These are phyloP conservation scores for Eleginops maclovinus DNA, from an alignment of 2,113 vertebrate genomes.

Conservation along the genomic window DNA sequence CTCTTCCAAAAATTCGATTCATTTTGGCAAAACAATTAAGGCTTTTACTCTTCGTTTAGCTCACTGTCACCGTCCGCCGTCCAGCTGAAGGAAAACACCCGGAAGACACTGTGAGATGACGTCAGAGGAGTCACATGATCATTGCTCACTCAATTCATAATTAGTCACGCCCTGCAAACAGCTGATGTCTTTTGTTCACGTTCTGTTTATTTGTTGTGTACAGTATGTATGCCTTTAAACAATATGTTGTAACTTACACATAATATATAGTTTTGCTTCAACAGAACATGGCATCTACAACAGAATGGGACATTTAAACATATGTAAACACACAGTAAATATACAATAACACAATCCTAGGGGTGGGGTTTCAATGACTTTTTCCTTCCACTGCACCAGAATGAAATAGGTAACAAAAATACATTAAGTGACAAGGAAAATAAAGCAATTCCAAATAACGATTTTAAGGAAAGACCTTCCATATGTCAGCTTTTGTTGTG, in stretches of 20 bases:
- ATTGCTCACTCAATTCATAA: not conserved
- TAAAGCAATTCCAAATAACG: not conserved
- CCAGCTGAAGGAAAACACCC: slow-evolving; percentile 47
- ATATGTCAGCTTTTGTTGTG: not conserved
- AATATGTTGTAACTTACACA: no score
- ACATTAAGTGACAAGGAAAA: not conserved
- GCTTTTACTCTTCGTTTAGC: not conserved
- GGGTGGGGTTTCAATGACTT: not conserved
- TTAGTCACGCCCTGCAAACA: no score
- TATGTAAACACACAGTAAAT: not conserved
- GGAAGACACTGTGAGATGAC: slow-evolving; percentile 70
- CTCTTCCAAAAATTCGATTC: slow-evolving; percentile 95
- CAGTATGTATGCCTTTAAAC: not conserved
- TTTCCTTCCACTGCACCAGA: not conserved
- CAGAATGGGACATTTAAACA: not conserved
- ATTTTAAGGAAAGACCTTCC: not conserved
- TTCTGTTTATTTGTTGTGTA: not conserved
- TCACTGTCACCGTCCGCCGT: not conserved
- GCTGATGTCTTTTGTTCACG: not conserved
- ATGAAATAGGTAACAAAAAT: not conserved
- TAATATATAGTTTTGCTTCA: no score
- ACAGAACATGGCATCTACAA: not conserved
- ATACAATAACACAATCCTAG: not conserved
- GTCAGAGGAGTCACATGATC: slow-evolving; percentile 58
- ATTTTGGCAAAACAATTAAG: slow-evolving; percentile 74